A percentile compares a stretch with the other conserved stretches of the same genome.
These are phyloP conservation scores for Cotesia glomerata DNA, from an alignment of 1,140 invertebrate species.

Conservation along the genomic window DNA sequence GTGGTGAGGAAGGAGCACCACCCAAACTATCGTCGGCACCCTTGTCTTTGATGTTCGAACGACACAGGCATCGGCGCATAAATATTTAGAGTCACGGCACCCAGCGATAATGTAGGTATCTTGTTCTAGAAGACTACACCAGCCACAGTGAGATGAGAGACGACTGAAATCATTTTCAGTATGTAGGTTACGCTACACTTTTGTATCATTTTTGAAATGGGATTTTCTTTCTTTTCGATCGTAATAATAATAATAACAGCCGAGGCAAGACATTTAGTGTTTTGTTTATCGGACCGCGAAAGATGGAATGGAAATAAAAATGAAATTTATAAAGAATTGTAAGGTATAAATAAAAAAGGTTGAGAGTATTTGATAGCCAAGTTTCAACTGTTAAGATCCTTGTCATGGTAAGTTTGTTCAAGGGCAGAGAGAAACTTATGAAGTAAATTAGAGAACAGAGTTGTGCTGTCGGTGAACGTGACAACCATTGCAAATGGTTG, in stretches of 20 bases:
- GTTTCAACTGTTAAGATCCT: no score
- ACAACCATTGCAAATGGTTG: background rate
- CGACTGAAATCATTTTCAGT: constrained; percentile 21
- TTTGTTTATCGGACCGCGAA: no score
- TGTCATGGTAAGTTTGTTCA: no score
- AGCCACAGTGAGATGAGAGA: background rate
- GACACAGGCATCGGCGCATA: constrained; percentile 50
- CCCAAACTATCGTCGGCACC: background rate
- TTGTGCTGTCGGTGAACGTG: background rate
- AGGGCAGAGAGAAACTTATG: background rate
- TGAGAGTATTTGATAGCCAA: no score
- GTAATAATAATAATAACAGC: no score
- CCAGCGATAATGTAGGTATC: constrained; percentile 43
- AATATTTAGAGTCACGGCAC: constrained; percentile 56
- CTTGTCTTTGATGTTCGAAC: constrained; percentile 56
- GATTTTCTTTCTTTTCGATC: no score
- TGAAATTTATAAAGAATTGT: no score
- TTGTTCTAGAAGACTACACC: constrained; percentile 27
- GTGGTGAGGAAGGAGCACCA: constrained; percentile 35
- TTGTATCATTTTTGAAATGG: no score
- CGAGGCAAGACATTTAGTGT: no score
- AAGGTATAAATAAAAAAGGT: no score
- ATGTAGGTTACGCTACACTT: background rate
- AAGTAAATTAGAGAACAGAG: background rate
- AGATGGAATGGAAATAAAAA: no score